Evolutionary conservation across 1,140 invertebrate genomes (phyloP).

Genomic region (Gonioctena quinquepunctata): DNA sequence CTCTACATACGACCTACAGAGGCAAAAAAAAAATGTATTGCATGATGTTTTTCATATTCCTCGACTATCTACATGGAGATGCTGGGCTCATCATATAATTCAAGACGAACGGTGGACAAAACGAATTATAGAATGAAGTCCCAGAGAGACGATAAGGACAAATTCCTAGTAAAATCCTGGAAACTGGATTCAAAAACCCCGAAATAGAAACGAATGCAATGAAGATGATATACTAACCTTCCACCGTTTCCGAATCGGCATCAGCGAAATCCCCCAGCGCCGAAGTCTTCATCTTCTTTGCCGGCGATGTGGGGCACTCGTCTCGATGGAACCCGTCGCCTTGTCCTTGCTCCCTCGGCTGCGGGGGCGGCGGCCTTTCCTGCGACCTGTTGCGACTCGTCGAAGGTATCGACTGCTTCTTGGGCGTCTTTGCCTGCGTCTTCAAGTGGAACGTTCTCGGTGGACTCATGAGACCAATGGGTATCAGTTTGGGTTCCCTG

Average conservation of each 20-base stretch:
- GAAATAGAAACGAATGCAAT: too few species aligned
- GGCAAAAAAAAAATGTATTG: too few species aligned
- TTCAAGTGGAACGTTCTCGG: slow-evolving; percentile 15
- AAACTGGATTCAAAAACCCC: too few species aligned
- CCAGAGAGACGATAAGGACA: too few species aligned
- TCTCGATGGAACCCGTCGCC: slow-evolving; percentile 36
- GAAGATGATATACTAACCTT: slow-evolving; percentile 35
- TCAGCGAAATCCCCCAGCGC: background rate
- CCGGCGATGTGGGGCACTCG: slow-evolving; percentile 24
- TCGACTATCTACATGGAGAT: too few species aligned
- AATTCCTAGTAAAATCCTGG: too few species aligned
- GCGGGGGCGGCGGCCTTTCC: background rate
- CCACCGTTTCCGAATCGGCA: slow-evolving; percentile 27
- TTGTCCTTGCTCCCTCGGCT: slow-evolving; percentile 34
- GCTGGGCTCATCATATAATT: too few species aligned
- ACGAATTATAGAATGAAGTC: too few species aligned
- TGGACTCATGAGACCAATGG: slow-evolving; percentile 32
- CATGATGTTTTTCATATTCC: too few species aligned
- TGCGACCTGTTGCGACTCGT: slow-evolving; percentile 18
- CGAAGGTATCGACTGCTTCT: slow-evolving; percentile 29
- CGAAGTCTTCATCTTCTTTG: slow-evolving; percentile 31
- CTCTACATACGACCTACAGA: too few species aligned
- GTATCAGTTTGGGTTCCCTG: slow-evolving; percentile 27
- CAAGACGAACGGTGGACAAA: too few species aligned
- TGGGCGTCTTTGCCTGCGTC: slow-evolving; percentile 28